Conservation (phyloP, 2,888 invertebrate species). For the Pandemis corylana region DNA sequence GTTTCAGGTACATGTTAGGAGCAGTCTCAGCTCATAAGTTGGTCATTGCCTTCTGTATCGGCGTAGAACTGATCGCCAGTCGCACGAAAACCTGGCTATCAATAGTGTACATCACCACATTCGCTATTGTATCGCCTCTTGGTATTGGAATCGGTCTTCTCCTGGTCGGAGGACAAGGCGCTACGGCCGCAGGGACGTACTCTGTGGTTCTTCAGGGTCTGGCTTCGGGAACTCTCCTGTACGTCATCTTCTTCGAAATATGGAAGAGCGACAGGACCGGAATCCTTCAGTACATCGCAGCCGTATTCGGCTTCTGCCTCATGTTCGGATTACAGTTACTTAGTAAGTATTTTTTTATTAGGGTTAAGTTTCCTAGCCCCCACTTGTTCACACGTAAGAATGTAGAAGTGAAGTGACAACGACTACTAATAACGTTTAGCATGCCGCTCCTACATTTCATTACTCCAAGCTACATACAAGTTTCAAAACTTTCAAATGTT, state of each 20-base stretch:
- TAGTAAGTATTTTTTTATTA: constrained; percentile 76
- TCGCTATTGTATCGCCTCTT: constrained; percentile 91
- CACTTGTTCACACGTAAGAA: too few species aligned
- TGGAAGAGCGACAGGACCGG: constrained; percentile 86
- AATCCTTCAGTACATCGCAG: constrained; percentile 87
- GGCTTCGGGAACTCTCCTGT: constrained; percentile 96
- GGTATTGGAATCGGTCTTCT: constrained; percentile 91
- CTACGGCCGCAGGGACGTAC: constrained; percentile 85
- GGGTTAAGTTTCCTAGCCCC: too few species aligned
- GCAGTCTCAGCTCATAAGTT: constrained; percentile 94
- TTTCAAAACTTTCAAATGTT: too few species aligned
- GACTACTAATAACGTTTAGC: too few species aligned
- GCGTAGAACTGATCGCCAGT: constrained; percentile 91
- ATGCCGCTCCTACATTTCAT: too few species aligned
- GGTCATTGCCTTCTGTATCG: constrained; percentile 95
- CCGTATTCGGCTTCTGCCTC: constrained; percentile 88
- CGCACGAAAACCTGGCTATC: constrained; percentile 87
- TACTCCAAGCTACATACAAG: too few species aligned
- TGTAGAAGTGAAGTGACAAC: too few species aligned
- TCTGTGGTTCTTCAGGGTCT: constrained; percentile 91
- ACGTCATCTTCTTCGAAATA: constrained; percentile 98
- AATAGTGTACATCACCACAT: constrained; percentile 89
- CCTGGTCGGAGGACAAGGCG: constrained; percentile 85
- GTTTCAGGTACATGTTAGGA: constrained; percentile 90
- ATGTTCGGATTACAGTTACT: constrained; percentile 89